Conservation (phyloP, 2,113 vertebrate genomes). For the Hypocryptadius cinnamomeus region DNA sequence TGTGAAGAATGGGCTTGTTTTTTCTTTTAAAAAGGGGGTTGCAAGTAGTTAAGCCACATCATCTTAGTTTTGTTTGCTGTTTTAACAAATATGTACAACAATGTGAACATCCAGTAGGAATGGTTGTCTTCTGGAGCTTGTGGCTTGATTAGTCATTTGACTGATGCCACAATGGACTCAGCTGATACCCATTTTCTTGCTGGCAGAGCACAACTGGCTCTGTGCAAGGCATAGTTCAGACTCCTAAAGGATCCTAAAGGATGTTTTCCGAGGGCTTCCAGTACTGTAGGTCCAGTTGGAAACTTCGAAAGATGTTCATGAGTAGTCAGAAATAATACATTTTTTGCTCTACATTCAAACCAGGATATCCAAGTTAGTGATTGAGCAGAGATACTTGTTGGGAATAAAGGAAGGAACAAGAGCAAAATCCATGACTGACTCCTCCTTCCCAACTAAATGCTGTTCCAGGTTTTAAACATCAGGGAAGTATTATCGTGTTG, state of each 20-base stretch:
- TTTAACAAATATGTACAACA: not conserved
- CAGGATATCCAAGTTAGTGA: not conserved
- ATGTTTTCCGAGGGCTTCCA: not conserved
- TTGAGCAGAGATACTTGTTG: not conserved
- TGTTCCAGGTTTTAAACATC: not conserved
- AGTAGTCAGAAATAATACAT: not conserved
- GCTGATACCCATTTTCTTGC: not conserved
- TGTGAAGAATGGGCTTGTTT: not conserved
- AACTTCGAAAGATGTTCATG: not conserved
- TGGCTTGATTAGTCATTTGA: not conserved
- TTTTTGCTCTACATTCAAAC: not conserved
- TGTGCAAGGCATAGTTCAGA: not conserved
- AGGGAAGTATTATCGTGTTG: not conserved
- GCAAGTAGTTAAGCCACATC: not conserved
- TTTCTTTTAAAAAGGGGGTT: not conserved
- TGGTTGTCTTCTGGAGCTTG: not conserved
- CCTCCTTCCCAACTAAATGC: not conserved
- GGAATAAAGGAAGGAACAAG: not conserved
- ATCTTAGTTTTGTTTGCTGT: not conserved
- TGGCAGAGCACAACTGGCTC: not conserved
- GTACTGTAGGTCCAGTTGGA: not conserved
- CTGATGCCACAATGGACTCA: not conserved
- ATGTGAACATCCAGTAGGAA: not conserved
- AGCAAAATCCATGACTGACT: not conserved
- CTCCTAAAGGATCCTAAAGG: not conserved